Base-by-base conservation (phyloP, 2,888 invertebrate species). In the Metalampra italica region DNA sequence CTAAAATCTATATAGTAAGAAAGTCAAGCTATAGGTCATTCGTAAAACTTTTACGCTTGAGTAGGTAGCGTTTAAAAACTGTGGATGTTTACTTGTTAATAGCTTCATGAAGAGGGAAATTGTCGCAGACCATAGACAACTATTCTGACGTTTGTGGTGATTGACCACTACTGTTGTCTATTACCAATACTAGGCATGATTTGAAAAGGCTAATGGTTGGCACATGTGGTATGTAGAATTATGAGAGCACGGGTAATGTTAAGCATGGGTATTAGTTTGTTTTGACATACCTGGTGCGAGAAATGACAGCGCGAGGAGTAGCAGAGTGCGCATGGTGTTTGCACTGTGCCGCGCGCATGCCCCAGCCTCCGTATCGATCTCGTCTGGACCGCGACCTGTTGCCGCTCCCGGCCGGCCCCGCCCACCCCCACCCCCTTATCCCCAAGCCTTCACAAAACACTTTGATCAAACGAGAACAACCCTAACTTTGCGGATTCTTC, bases 281-380 rank as follows among this genome's bases (percentile, higher is more conserved):
- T 76, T 74, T 67, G 68, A 84, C 88, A 60, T 82, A 89, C 88
- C 87, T 78, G 80, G 70, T 55, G 67, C 60, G 47, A 87, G 66
- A 50, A 87, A 66, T 72, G 78, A 73, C 65, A 87, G 69, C 65
- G 73, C 72, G 74, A 89, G 70, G 50, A 86, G 72, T 64, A 86
- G 60, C 67, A 82, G 74, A 73, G 75, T 71, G 72, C 81, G 80
- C 88, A 89, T 88, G 79, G 64, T 81, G 79, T 70, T 67, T 56
- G 70, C 55, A 69, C 65, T 74, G 66, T 65, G 62, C 56, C 58
- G 47, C 55, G 83, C 87, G 88, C 88, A 87, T 82, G 86, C 60
- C 61, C 71, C 82, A 86, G 87, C 79, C 56, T 87, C 85, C 70
- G 56, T 85, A 88, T 87, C 71, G 87, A 88, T 84, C 78, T 55